Evolutionary conservation across 2,797 vertebrate species (phyloP), one percentile per base, ranked within the genome.

Genomic region (Parotocinclus haroldoi): DNA sequence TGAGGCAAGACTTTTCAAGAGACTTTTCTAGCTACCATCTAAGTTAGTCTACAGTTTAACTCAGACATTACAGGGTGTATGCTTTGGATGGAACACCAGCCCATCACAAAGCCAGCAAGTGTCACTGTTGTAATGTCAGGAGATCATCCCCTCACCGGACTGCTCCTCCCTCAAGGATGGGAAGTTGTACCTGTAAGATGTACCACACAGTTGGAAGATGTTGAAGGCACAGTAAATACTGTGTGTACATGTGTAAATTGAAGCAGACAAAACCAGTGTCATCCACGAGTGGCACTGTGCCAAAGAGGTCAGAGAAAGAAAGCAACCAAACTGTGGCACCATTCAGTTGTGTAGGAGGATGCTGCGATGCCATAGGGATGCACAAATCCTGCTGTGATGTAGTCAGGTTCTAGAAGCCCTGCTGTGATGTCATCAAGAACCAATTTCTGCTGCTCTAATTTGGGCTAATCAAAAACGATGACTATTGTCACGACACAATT

Each of bases 401-500:
- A 16, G 40, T 54, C 53, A 66, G 27, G 17, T 39, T 54, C 40
- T 10, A 0, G 50, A 68, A 54, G 7, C 27, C 66, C 53, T 44
- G 50, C 57, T 54, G 66, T 54, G 66, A 68, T 64, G 69, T 71
- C 69, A 60, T 55, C 50, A 60, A 17, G 42, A 66, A 66, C 50
- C 57, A 56, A 66, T 71, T 66, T 71, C 57, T 50, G 51, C 18
- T 66, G n/a, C 46, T 46, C 58, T 69, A 70, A 74, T 74, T 74
- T 58, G 52, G 49, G 63, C 58, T 57, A 63, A 66, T 70, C 68
- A 63, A 58, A 65, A 52, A 39, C 52, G 40, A 74, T 48, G 52
- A 70, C 39, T 52, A 58, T 61, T 69, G 69, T 66, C 69, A 68
- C 27, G 60, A 65, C 56, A 60, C 67, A 69, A 70, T 70, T 74